Conservation (phyloP, 1,140 invertebrate genomes). For the Drosophila bipectinata region DNA sequence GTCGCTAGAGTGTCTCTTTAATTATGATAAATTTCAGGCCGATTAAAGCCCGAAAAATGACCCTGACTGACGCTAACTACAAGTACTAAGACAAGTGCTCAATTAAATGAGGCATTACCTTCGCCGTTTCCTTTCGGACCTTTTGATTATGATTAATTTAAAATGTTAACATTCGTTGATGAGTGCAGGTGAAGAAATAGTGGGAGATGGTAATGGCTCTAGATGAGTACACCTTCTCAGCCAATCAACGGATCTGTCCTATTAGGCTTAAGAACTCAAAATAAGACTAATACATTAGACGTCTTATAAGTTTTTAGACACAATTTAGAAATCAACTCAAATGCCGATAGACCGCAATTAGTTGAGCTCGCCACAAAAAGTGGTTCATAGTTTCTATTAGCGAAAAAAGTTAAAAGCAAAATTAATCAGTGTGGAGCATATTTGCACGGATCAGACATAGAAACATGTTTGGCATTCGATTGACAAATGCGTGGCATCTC, state of each 20-base stretch:
- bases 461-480: slow-evolving; percentile 74
- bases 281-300: slow-evolving; percentile 5
- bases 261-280: slow-evolving; percentile 3
- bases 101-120: slow-evolving; percentile 54
- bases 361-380: slow-evolving; percentile 35
- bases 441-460: slow-evolving; percentile 50
- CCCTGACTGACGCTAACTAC: slow-evolving; percentile 37
- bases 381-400: slow-evolving; percentile 21
- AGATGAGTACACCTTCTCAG: not conserved
- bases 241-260: slow-evolving; percentile 8
- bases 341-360: slow-evolving; percentile 50
- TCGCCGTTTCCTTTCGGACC: slow-evolving; percentile 43
- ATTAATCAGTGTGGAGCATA: slow-evolving; percentile 61
- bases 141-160: slow-evolving; percentile 32
- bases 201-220: not conserved
- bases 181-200: not conserved
- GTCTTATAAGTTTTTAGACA: slow-evolving; percentile 24
- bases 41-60: slow-evolving; percentile 37
- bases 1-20: slow-evolving; percentile 62
- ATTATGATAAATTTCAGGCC: slow-evolving; percentile 65
- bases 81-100: slow-evolving; percentile 31
- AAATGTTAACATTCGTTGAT: not conserved
- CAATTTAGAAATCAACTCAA: slow-evolving; percentile 28
- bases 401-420: slow-evolving; percentile 34
- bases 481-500: slow-evolving; percentile 72